These are phyloP conservation scores for Eustalomyia histrio DNA, from an alignment of 2,888 invertebrate species.

Conservation along the genomic window DNA sequence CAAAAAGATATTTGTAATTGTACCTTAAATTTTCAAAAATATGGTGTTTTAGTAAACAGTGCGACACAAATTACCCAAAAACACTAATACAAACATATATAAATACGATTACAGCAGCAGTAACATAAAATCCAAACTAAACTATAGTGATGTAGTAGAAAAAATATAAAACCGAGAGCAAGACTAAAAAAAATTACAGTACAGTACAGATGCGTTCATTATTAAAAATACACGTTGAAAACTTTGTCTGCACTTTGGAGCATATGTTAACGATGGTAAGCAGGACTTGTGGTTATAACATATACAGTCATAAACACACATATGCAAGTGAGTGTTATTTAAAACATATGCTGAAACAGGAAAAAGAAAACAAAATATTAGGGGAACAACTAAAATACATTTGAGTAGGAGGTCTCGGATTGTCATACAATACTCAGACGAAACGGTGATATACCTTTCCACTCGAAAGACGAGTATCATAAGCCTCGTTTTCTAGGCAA, in stretches of 20 bases:
- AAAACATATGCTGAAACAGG: conserved; percentile 56
- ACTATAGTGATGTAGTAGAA: conserved; percentile 21
- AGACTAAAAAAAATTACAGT: conserved; percentile 7
- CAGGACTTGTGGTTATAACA: conserved; percentile 57
- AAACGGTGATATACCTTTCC: no score
- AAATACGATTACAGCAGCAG: neutral
- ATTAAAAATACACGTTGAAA: conserved; percentile 56
- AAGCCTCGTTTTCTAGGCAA: no score
- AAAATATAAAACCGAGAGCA: conserved; percentile 12
- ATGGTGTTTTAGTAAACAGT: conserved; percentile 38
- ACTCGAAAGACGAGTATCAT: no score
- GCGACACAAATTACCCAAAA: conserved; percentile 53
- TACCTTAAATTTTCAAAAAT: conserved; percentile 48
- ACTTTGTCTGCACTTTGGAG: conserved; percentile 56
- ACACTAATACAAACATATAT: conserved; percentile 10
- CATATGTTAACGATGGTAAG: conserved; percentile 53
- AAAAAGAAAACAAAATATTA: conserved; percentile 15
- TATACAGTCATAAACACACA: conserved; percentile 7
- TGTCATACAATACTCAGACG: no score
- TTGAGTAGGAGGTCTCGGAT: no score
- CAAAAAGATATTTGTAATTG: conserved; percentile 32
- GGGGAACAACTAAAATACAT: no score
- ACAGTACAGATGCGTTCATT: conserved; percentile 54
- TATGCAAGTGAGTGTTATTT: conserved; percentile 37
- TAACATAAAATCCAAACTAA: conserved; percentile 14